These are phyloP conservation scores for Falco berigora DNA, from an alignment of 2,797 vertebrate genomes.

Conservation along the genomic window DNA sequence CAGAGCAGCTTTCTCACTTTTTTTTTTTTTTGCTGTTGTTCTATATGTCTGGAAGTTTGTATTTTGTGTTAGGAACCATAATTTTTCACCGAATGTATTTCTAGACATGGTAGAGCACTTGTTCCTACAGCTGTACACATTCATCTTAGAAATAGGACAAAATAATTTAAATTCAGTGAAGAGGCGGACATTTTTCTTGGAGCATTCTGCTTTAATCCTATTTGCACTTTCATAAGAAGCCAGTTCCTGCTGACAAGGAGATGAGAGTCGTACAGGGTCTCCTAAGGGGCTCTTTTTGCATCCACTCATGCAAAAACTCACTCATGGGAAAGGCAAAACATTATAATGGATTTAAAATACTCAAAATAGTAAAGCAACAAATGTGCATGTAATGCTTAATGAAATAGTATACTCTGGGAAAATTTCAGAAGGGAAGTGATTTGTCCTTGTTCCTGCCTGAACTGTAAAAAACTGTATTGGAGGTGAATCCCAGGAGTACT, in stretches of 20 bases:
- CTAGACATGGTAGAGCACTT: not conserved
- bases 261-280: not conserved
- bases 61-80: not conserved
- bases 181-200: not conserved
- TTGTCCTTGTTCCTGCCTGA: not conserved
- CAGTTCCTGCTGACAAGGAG: not conserved
- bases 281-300: not conserved
- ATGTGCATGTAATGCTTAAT: not conserved
- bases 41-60: not conserved
- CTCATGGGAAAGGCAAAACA: not conserved
- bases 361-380: not conserved
- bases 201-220: conserved; percentile 33
- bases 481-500: not conserved
- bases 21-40: not conserved
- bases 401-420: not conserved
- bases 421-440: not conserved
- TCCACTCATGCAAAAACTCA: not conserved
- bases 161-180: conserved; percentile 1
- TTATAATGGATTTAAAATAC: not conserved
- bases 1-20: not conserved
- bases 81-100: not conserved
- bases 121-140: not conserved
- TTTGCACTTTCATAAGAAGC: not conserved
- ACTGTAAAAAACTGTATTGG: not conserved
- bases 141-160: conserved; percentile 4